Evolutionary conservation across 1,140 invertebrate genomes (phyloP).

Genomic region (Drosophila suzukii): DNA sequence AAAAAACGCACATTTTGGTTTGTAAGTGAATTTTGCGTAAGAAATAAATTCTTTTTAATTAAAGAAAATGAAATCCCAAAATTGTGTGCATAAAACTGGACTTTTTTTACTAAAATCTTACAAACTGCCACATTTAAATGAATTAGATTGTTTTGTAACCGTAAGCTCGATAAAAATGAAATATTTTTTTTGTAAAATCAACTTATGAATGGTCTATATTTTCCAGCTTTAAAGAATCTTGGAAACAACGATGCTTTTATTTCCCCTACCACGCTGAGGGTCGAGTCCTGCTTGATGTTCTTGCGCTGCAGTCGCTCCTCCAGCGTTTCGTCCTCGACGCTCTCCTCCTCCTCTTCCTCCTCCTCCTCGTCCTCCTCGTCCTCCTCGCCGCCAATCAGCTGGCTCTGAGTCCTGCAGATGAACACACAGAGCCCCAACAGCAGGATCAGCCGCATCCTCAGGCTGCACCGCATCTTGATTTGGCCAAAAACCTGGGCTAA

Average conservation of each 20-base stretch:
- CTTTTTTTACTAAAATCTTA: too few relatives aligned
- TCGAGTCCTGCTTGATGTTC: slow-evolving; percentile 77
- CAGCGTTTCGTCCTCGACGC: slow-evolving; percentile 72
- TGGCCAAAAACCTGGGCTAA: slow-evolving; percentile 15
- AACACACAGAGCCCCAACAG: slow-evolving; percentile 62
- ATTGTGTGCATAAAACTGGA: too few relatives aligned
- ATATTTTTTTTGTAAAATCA: too few relatives aligned
- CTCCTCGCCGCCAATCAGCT: slow-evolving; percentile 72
- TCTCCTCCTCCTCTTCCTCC: slow-evolving; percentile 78
- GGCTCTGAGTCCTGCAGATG: slow-evolving; percentile 49
- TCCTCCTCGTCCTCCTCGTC: slow-evolving; percentile 80
- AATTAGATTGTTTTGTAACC: too few relatives aligned
- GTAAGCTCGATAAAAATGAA: too few relatives aligned
- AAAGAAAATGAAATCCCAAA: too few relatives aligned
- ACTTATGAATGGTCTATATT: background rate
- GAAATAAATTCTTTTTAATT: too few relatives aligned
- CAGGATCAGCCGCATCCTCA: slow-evolving; percentile 44
- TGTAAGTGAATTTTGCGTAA: too few relatives aligned
- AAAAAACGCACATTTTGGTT: too few relatives aligned
- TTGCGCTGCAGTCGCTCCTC: slow-evolving; percentile 74
- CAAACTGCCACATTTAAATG: too few relatives aligned
- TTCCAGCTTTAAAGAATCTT: background rate
- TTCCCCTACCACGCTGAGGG: slow-evolving; percentile 68
- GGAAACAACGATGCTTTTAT: slow-evolving; percentile 7
- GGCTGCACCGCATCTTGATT: slow-evolving; percentile 36